Evolutionary conservation across 2,797 vertebrate genomes (phyloP), one percentile per base, ranked within the genome.

Genomic region (Triplophysa bombifrons): DNA sequence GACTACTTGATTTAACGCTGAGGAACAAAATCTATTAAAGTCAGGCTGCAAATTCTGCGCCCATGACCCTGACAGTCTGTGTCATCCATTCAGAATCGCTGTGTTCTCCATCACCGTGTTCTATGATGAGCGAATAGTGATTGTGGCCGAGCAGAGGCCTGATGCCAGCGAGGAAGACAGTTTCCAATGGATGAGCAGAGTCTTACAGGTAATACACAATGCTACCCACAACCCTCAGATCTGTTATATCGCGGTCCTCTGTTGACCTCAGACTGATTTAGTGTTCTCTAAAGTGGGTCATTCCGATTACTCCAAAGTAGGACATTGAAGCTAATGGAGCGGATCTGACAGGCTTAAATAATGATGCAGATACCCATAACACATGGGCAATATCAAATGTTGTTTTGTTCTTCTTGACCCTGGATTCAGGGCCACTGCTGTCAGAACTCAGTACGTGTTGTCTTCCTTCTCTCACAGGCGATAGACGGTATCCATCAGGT

Each of bases 401-500:
- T 68, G 7, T 19, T 9, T 67, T 30, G 27, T 68, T 30, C 48
- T 14, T 58, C 53, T 20, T 30, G 64, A 67, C 34, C 38, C 72
- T 63, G 34, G 19, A 3, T 63, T 48, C 46, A 48, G 13, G 60
- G 46, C 64, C 38, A 65, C 25, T 16, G 11, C 46, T 17, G n/a
- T 76, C 56, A 61, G 51, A 5, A 56, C 48, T 82, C 22, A 13
- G 2, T 50, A 53, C 30, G n/a, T 72, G 9, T 9, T 1, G 8
- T 80, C 30, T 11, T 10, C 0, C 71, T 11, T 68, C 51, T 87
- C 76, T 22, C 5, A 1, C 71, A 94, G 98, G 98, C 98, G 6
- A 99, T 99, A 0, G 98, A 99, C 93, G 96, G 96, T 65, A 99
- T 99, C 92, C 98, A 99, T 92, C 97, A 99, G 90, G 97, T 98